Evolutionary conservation across 2,113 vertebrate species (phyloP).

Genomic region (Nothoprocta perdicaria): DNA sequence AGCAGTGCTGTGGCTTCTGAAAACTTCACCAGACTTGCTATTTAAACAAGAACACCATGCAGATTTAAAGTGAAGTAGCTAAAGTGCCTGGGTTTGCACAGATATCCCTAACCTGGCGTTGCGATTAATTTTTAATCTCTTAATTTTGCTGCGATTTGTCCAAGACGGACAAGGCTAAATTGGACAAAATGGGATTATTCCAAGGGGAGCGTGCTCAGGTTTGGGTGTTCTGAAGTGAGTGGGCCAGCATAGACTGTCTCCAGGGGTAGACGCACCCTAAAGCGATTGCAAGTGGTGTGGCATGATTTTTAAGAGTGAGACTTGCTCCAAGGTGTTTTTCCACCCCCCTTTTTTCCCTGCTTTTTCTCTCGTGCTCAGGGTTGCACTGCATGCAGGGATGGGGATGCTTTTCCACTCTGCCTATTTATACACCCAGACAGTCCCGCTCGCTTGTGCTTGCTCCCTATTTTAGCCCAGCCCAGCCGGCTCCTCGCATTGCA

Average conservation of each 20-base stretch:
- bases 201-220: fast-evolving
- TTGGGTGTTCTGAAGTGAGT: neutral
- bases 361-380: neutral
- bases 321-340: no score
- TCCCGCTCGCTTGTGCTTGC: fast-evolving
- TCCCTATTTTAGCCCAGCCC: neutral
- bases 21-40: neutral
- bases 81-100: neutral
- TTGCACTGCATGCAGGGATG: neutral
- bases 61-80: neutral
- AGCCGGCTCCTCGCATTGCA: neutral
- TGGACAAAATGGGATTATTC: neutral
- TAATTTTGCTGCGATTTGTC: neutral
- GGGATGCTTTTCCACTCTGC: neutral
- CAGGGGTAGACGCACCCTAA: neutral
- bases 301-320: neutral
- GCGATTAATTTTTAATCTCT: conserved; percentile 22
- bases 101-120: neutral
- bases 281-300: neutral
- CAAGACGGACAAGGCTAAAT: neutral
- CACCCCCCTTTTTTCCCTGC: no score
- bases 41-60: neutral
- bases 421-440: neutral
- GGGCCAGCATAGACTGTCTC: neutral
- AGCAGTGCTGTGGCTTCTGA: neutral